Evolutionary conservation across 53 echinoderm and acorn worm genomes (phyloP), one percentile per base, ranked within the genome.

Genomic region (Arbacia lixula): DNA sequence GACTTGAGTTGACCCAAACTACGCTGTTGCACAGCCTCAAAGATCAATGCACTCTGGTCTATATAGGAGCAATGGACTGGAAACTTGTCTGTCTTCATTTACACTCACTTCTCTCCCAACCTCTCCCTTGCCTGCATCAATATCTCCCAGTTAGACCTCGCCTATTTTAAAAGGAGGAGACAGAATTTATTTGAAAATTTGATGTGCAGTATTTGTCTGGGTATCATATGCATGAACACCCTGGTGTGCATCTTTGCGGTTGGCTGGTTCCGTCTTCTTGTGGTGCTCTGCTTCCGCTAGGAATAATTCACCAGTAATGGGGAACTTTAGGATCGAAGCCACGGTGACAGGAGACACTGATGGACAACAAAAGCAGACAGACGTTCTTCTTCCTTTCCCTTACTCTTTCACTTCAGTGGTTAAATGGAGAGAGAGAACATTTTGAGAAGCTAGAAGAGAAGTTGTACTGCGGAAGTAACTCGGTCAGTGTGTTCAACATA

Each of bases 1-100:
- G n/a, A n/a, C n/a, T n/a, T n/a, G n/a, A n/a, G n/a, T n/a, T n/a
- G n/a, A n/a, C n/a, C n/a, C n/a, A n/a, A n/a, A n/a, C n/a, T n/a
- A n/a, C n/a, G n/a, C n/a, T n/a, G n/a, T n/a, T n/a, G n/a, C n/a
- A n/a, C n/a, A n/a, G n/a, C n/a, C n/a, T n/a, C n/a, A n/a, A 75
- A 54, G 75, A 75, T 31, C 75, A 75, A 75, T 75, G 75, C 54
- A 75, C 75, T 75, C 55, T 75, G 22, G n/a, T 6, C 21, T 19
- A 32, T 36, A 67, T 38, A 38, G 40, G 46, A 36, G 75, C 75
- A 75, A 11, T 33, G 33, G 54, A 75, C 53, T 55, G 36, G 53
- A 54, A 75, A 75, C 75, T 75, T 75, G 75, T 75, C 75, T 55
- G 54, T 75, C 75, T 75, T 75, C 75, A 75, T 75, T 75, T 75